Evolutionary conservation across 2,888 invertebrate species (phyloP).

Genomic region (Fragum sueziense): DNA sequence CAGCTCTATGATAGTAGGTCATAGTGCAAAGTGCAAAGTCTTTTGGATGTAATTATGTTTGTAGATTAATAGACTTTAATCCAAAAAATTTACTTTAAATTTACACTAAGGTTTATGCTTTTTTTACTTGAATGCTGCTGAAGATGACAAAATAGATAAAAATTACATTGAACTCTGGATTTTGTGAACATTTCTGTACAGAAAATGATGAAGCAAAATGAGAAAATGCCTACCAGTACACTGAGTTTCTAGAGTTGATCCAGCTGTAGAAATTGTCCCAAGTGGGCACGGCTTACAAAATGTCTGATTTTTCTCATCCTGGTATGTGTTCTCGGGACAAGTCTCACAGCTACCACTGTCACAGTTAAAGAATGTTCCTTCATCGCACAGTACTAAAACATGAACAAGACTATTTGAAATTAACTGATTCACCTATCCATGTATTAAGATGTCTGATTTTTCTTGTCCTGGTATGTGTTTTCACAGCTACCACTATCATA

Average conservation of each 20-base stretch:
- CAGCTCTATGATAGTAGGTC: too few species aligned
- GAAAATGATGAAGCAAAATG: not conserved
- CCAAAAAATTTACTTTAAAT: too few species aligned
- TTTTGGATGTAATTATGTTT: too few species aligned
- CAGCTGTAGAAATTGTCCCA: constrained; percentile 9
- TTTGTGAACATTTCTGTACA: too few species aligned
- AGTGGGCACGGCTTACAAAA: constrained; percentile 22
- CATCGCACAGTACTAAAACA: not conserved
- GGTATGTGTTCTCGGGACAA: constrained; percentile 29
- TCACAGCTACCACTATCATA: not conserved
- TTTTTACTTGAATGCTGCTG: too few species aligned
- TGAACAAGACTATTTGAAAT: too few species aligned
- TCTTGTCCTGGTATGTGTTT: constrained; percentile 18
- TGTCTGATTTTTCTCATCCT: constrained; percentile 11
- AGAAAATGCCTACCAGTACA: constrained; percentile 16
- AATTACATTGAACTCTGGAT: too few species aligned
- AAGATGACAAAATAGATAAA: too few species aligned
- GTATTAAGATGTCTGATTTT: constrained; percentile 14
- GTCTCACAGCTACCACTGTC: constrained; percentile 2
- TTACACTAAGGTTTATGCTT: too few species aligned
- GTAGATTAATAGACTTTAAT: too few species aligned
- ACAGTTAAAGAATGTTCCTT: not conserved
- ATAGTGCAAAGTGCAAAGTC: too few species aligned
- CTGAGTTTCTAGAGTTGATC: not conserved
- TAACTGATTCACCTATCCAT: too few species aligned